Conservation (phyloP, 2,797 vertebrate species). For the Scomberomorus guttatus region DNA sequence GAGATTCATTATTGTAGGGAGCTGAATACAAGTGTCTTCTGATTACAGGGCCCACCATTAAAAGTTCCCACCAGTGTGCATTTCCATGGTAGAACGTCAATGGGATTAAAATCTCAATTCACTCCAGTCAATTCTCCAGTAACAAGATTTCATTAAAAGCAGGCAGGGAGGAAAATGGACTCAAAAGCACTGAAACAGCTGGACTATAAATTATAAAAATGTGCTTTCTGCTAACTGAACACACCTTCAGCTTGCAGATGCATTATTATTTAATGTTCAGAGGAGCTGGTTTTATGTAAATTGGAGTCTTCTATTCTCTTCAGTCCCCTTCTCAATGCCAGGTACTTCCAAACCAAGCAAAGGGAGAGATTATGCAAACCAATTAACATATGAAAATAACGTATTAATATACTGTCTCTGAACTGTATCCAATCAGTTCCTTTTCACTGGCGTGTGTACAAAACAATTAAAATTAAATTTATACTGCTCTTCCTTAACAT, state of each 20-base stretch:
- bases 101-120: constrained; percentile 99
- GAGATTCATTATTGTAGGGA: constrained; percentile 97
- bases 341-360: constrained; percentile 95
- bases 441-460: constrained; percentile 99
- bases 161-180: constrained; percentile 96
- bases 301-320: constrained; percentile 94
- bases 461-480: constrained; percentile 99
- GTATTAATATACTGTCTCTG: constrained; percentile 99
- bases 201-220: constrained; percentile 99
- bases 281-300: constrained; percentile 98
- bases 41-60: constrained; percentile 95
- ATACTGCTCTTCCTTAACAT: constrained; percentile 98
- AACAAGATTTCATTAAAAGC: constrained; percentile 99
- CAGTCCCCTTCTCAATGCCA: constrained; percentile 94
- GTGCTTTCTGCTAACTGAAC: constrained; percentile 98
- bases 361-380: constrained; percentile 98
- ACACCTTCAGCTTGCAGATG: constrained; percentile 97
- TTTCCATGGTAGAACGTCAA: constrained; percentile 94
- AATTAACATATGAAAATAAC: constrained; percentile 99
- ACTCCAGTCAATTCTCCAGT: constrained; percentile 98
- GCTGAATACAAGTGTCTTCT: constrained; percentile 97
- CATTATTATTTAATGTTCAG: constrained; percentile 99
- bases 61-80: constrained; percentile 95
- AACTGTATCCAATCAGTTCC: constrained; percentile 99
- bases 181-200: constrained; percentile 98